Percentiles rank a stretch among this genome's conserved stretches.
Conservation (phyloP, 2,113 vertebrate species). For the Limnothrissa miodon region DNA sequence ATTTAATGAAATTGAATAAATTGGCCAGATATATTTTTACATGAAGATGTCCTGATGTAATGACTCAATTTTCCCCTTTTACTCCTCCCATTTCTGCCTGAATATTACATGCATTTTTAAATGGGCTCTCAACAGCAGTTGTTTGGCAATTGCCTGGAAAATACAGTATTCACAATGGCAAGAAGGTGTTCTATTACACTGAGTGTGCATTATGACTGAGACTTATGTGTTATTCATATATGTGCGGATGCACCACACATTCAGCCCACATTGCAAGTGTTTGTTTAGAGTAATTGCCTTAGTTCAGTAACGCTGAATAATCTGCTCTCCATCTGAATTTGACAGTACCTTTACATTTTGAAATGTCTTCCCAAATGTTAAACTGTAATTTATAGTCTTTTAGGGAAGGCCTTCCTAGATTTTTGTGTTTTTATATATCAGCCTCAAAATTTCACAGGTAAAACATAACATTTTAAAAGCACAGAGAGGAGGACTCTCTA, state of each 20-base stretch:
- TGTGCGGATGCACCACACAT: background rate
- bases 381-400: background rate
- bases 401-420: background rate
- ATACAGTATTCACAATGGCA: background rate
- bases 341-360: background rate
- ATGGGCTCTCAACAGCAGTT: background rate
- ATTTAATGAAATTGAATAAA: background rate
- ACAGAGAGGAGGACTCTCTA: background rate
- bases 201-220: no score
- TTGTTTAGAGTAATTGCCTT: background rate
- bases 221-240: background rate
- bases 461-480: background rate
- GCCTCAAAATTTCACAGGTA: background rate
- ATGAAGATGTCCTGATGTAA: background rate
- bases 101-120: background rate
- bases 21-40: background rate
- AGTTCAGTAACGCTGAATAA: background rate
- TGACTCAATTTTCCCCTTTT: background rate
- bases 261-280: background rate
- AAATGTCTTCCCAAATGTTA: background rate
- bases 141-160: background rate
- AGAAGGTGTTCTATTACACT: background rate
- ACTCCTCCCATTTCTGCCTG: background rate
- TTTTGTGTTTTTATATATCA: background rate
- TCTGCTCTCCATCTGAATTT: background rate